Evolutionary conservation across 1,140 invertebrate genomes (phyloP), one percentile per base, ranked within the genome.

Genomic region (Drosophila persimilis): DNA sequence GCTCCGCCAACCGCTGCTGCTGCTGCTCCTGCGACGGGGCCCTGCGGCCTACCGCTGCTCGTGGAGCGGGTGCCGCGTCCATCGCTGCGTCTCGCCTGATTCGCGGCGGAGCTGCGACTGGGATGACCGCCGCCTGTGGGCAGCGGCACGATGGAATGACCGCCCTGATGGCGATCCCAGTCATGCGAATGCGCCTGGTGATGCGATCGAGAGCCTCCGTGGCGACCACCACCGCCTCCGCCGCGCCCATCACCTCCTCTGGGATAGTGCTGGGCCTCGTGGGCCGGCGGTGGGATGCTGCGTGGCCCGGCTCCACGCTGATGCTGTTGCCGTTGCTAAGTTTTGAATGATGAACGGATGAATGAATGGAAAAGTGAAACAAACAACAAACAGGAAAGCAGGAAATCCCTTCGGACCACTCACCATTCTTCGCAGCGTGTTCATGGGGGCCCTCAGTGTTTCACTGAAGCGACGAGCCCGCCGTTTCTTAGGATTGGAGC

Each of bases 401-500:
- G 29, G 0, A 29, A 56, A 22, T 22, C 6, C 4, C 31, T 0
- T 11, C 11, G 0, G 4, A 29, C 3, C 7, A 22, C 67, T 77
- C 24, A 91, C 90, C 89, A 90, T 97, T 92, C 96, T 93, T 77
- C 96, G 92, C 29, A 98, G 91, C 24, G 97, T 98, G 90, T 97
- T 96, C 94, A 98, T 97, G 13, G 97, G 97, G 72, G 96, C 94
- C 45, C 97, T 93, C 9, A 98, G 92, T 11, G 97, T 98, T 91
- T 98, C 97, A 72, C 95, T 96, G 64, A 98, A 94, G 61, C 96
- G 94, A 72, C 96, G 94, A 5, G 96, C 96, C 0, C 97, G 96
- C 51, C 96, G 95, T 85, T 97, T 96, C 91, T 98, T 97, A 8
- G 98, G 98, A 94, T 99, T 99, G 53, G 96, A 98, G 50, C 97